Base-by-base conservation (phyloP, 2,113 vertebrate genomes). In the Limnothrissa miodon region DNA sequence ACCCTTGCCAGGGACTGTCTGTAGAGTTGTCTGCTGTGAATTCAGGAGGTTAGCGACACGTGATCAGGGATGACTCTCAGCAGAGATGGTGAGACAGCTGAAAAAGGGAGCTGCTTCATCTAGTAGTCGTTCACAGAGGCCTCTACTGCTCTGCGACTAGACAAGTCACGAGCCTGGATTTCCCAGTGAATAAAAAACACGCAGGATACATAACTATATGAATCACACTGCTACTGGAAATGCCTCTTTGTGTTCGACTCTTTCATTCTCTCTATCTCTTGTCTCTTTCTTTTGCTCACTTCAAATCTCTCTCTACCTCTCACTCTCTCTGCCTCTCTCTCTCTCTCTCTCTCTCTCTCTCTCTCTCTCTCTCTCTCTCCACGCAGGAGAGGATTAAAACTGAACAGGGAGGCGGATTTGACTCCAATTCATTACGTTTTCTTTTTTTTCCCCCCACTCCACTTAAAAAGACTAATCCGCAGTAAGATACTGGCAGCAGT, bases 401-500 rank as follows among this genome's bases (percentile, higher is more conserved):
- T 80, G 39, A 84, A 81, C 74, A 62, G 74, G 80, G 85, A 90
- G 87, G 86, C 86, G 90, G 90, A 93, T 93, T 93, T 87, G 21
- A 89, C 79, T 89, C 89, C 21, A 82, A 85, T 86, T 87, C 51
- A 87, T 90, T 89, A 85, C 45, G 83, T 66, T 74, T 87, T 78
- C 45, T 83, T 80, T 70, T 84, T 80, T 33, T 70, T 81, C 79
- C 11, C 25, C 51, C 44, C 44, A 85, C 56, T 85, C 78, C 86
- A 86, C 82, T 89, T 84, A 45, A 85, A 87, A 89, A 81, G 82
- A 88, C 84, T 83, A 87, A 91, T 87, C 85, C 84, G 88, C 66
- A 25, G 53, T 51, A 85, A 88, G 70, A 81, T 70, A 51, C 80
- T 10, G 36, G 45, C 39, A 45, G 53, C 85, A 45, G 42, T 42